Evolutionary conservation across 92 coral and sea anemone species (phyloP).

Genomic region (Plumapathes pennacea): DNA sequence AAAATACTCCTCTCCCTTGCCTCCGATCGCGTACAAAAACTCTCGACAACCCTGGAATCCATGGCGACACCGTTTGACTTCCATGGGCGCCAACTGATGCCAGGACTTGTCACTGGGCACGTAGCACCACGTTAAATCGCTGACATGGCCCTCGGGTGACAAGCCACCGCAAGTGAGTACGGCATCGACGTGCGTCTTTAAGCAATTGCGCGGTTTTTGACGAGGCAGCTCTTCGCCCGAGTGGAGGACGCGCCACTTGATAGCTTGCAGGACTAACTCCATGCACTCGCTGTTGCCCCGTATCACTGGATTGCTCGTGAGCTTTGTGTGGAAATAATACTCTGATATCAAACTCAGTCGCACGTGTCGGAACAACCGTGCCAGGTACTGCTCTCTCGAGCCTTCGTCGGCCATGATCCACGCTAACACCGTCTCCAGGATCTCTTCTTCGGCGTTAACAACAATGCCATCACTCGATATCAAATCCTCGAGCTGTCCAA

Average conservation of each 20-base stretch:
- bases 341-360: slow-evolving; percentile 67
- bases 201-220: slow-evolving; percentile 64
- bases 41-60: slow-evolving; percentile 65
- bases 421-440: slow-evolving; percentile 70
- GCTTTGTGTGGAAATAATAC: slow-evolving; percentile 57
- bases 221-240: slow-evolving; percentile 22
- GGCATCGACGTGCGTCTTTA: slow-evolving; percentile 72
- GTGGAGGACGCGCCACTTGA: slow-evolving; percentile 41
- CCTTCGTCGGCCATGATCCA: slow-evolving; percentile 72
- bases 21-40: slow-evolving; percentile 80
- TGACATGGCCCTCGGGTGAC: slow-evolving; percentile 62
- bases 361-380: slow-evolving; percentile 71
- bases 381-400: slow-evolving; percentile 57
- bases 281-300: slow-evolving; percentile 52
- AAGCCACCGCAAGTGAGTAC: slow-evolving; percentile 79
- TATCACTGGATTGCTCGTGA: slow-evolving; percentile 57
- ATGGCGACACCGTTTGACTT: slow-evolving; percentile 69
- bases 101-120: slow-evolving; percentile 62
- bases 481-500: slow-evolving; percentile 65
- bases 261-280: slow-evolving; percentile 63
- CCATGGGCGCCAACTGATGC: slow-evolving; percentile 76
- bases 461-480: slow-evolving; percentile 77
- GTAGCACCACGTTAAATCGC: slow-evolving; percentile 69
- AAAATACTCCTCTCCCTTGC: slow-evolving; percentile 67
- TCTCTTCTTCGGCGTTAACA: slow-evolving; percentile 73